Conservation (phyloP, 2,888 invertebrate species). For the Megalurothrips usitatus region DNA sequence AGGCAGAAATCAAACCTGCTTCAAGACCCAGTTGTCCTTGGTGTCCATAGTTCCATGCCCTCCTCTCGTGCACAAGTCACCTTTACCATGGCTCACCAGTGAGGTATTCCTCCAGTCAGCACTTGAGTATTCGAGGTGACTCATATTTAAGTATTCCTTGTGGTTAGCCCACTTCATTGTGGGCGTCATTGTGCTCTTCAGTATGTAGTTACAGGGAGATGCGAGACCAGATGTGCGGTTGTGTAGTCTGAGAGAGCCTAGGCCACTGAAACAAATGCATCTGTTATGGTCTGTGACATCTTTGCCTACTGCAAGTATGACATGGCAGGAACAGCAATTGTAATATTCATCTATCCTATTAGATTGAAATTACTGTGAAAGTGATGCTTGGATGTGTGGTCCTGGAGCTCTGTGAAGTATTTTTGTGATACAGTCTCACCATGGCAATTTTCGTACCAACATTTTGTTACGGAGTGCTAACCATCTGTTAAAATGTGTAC, state of each 20-base stretch:
- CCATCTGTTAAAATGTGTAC: background rate
- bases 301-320: too few species aligned
- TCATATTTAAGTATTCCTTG: background rate
- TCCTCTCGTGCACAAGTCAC: background rate
- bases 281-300: too few species aligned
- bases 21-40: background rate
- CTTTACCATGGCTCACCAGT: background rate
- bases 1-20: background rate
- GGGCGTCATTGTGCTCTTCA: too few species aligned
- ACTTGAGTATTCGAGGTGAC: background rate
- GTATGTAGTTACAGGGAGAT: too few species aligned
- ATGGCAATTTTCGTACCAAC: background rate
- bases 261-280: too few species aligned
- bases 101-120: background rate
- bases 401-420: background rate
- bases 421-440: background rate
- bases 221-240: too few species aligned
- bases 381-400: background rate
- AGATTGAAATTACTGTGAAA: background rate
- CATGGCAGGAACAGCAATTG: too few species aligned
- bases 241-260: too few species aligned
- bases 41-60: background rate
- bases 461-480: background rate
- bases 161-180: too few species aligned
- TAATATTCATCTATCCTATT: too few species aligned